Percentiles rank a stretch among this genome's conserved stretches.
phyloP scores from a whole-genome alignment of 2,888 invertebrate species.

The Eledone cirrhosa region DNA sequence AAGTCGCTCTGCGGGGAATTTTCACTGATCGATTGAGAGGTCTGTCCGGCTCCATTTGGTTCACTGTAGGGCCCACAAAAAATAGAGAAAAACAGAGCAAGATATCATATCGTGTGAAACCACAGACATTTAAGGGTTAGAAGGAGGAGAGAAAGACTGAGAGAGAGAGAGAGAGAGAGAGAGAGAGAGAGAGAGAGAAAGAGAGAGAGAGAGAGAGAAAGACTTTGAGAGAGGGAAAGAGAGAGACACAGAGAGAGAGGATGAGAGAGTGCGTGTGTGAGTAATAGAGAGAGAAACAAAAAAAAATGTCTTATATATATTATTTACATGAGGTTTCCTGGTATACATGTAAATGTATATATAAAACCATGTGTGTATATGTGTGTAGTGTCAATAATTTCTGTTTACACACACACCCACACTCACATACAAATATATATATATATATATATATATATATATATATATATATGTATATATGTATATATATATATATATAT shows the following conservation, averaged over 20 bases:
- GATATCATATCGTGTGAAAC: conserved; percentile 22
- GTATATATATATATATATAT: too few relatives aligned
- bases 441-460: too few relatives aligned
- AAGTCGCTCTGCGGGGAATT: conserved; percentile 5
- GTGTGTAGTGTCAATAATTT: too few relatives aligned
- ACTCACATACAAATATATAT: too few relatives aligned
- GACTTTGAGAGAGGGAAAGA: not conserved
- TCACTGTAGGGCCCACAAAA: conserved; percentile 20
- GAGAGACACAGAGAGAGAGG: not conserved
- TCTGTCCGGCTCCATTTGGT: not conserved
- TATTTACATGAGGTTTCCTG: too few relatives aligned
- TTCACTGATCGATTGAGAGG: not conserved
- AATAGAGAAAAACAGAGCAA: not conserved
- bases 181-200: not conserved
- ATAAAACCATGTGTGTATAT: too few relatives aligned
- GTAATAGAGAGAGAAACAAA: too few relatives aligned
- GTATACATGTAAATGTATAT: too few relatives aligned
- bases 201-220: not conserved
- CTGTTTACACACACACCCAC: too few relatives aligned
- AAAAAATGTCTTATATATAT: too few relatives aligned
- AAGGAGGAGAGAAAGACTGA: not conserved
- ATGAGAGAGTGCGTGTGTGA: not conserved
- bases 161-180: not conserved
- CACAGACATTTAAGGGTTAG: not conserved
- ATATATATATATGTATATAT: too few relatives aligned